phyloP scores from a whole-genome alignment of 2,113 vertebrate species.

The Promerops cafer region DNA sequence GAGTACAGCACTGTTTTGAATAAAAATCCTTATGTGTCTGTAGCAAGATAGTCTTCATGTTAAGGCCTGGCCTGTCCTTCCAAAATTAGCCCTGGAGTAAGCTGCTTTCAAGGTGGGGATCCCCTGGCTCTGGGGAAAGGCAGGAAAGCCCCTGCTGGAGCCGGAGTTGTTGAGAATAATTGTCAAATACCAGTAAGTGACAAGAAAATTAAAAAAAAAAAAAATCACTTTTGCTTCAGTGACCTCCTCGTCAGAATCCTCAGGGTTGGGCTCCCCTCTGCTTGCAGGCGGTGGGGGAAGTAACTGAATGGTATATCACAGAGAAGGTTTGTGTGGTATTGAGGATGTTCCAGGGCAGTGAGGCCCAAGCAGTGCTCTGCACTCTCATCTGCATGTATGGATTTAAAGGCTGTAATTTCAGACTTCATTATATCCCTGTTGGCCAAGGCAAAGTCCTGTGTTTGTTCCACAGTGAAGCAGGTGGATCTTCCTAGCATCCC shows the following conservation, averaged over 20 bases:
- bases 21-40: neutral
- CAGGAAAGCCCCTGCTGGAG: neutral
- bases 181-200: neutral
- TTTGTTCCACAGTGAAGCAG: neutral
- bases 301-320: rapidly evolving
- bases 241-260: neutral
- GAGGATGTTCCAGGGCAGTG: neutral
- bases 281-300: neutral
- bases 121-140: neutral
- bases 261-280: neutral
- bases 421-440: neutral
- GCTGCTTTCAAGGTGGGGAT: neutral
- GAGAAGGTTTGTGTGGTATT: neutral
- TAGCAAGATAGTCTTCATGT: neutral
- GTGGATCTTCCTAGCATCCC: neutral
- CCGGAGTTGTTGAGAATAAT: neutral
- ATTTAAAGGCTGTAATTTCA: neutral
- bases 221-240: neutral
- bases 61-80: neutral
- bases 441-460: neutral
- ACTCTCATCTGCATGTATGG: neutral
- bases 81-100: neutral
- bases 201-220: neutral
- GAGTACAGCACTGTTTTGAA: neutral
- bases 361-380: neutral